Evolutionary conservation across 2,888 invertebrate species (phyloP), one percentile per base, ranked within the genome.

Genomic region (Adineta ricciae): DNA sequence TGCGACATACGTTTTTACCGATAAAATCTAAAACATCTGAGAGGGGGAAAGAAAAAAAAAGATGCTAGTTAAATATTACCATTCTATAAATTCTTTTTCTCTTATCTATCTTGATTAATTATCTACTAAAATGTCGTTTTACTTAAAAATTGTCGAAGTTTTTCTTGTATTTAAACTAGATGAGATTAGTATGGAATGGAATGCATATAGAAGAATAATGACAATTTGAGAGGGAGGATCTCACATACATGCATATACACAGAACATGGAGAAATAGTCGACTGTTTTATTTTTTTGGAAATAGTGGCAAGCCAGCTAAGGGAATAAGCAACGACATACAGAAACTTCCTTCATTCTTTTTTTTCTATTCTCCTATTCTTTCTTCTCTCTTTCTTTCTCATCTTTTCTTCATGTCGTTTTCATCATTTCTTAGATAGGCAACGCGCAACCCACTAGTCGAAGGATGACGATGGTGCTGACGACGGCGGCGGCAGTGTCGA

Each of bases 321-420:
- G 32, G 64, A 64, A 64, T 14, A 36, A 64, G 64, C 64, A 64
- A 27, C 7, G 32, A 64, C 64, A 64, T 64, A 16, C 64, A 64
- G 64, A 64, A 64, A 64, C 64, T 36, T 64, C 64, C 64, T 27
- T 64, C 64, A 64, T 64, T 64, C 64, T 64, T 64, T 64, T 64
- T 64, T 64, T 64, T 32, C 32, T 64, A 64, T 36, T 64, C 19
- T 64, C 64, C 64, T 19, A 19, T 50, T 19, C 19, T 64, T 36
- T 64, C 64, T 16, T 32, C 27, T 64, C 27, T 27, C 16, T 14
- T 32, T 64, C 64, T 64, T n/a, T 64, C 32, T 64, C 32, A 64
- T 64, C 64, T 64, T 64, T 64, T 64, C 64, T 27, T 64, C 64
- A 16, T 64, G 19, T 32, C 64, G 64, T 32, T 64, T 64, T 27